Evolutionary conservation across 2,797 vertebrate species (phyloP).

Genomic region (Todus mexicanus): DNA sequence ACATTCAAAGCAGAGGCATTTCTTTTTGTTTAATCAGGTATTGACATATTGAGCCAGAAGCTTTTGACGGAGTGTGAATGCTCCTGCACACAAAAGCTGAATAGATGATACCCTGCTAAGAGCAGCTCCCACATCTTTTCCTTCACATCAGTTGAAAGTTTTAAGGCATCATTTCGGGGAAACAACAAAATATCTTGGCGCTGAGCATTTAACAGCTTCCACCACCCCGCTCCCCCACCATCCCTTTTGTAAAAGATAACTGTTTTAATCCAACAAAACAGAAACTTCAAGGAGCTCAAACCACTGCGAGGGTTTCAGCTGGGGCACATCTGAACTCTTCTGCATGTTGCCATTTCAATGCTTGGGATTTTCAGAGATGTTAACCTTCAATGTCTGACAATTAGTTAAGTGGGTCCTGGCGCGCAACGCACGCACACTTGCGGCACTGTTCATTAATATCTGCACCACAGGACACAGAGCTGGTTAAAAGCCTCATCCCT

Average conservation of each 20-base stretch:
- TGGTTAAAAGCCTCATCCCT: constrained; percentile 24
- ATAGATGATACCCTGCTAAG: constrained; percentile 48
- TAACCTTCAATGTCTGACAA: constrained; percentile 10
- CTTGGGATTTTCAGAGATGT: neutral
- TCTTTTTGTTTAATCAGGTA: constrained; percentile 59
- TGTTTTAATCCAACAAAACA: neutral
- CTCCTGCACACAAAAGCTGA: constrained; percentile 44
- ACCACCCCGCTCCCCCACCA: neutral
- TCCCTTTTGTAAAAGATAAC: neutral
- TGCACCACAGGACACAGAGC: constrained; percentile 15
- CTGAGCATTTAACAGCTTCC: neutral
- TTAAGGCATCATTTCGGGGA: neutral
- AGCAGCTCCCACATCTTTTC: constrained; percentile 28
- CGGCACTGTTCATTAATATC: constrained; percentile 20
- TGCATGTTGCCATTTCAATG: neutral
- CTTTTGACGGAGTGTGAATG: constrained; percentile 37
- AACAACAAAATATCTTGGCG: neutral
- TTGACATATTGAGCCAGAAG: constrained; percentile 46
- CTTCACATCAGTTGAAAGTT: constrained; percentile 3
- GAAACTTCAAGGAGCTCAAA: constrained; percentile 10
- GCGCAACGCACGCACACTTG: neutral
- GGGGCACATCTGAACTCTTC: neutral
- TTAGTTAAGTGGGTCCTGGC: constrained; percentile 15
- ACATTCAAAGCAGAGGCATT: constrained; percentile 44
- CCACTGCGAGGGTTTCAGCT: neutral